Percentiles rank a stretch among this genome's conserved stretches.
Evolutionary conservation across 2,888 invertebrate genomes (phyloP).

Genomic region (Tethea ocularis): DNA sequence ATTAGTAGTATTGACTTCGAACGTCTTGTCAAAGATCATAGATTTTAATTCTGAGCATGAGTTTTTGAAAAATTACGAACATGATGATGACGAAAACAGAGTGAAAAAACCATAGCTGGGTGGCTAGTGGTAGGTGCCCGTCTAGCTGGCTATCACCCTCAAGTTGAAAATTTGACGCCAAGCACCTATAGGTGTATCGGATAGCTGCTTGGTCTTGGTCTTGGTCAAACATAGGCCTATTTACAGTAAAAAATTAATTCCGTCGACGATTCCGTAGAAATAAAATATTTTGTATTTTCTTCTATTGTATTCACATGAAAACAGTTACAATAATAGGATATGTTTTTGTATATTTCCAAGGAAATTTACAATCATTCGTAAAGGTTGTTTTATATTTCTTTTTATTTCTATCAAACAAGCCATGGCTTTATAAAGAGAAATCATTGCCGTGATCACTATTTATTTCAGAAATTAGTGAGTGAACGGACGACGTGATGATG

Average conservation of each 20-base stretch:
- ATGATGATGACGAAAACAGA: no score
- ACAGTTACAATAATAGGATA: neutral
- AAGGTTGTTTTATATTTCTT: neutral
- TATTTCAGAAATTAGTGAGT: neutral
- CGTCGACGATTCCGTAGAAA: neutral
- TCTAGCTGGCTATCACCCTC: no score
- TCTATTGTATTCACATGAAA: neutral
- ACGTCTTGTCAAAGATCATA: no score
- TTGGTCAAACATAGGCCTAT: neutral
- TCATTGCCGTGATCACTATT: neutral
- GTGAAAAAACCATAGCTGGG: no score
- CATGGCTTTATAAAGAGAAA: neutral
- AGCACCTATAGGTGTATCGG: no score
- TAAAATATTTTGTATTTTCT: neutral
- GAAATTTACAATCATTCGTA: neutral
- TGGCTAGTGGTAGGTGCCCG: no score
- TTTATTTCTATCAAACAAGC: neutral
- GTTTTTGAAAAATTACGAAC: no score
- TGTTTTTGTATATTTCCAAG: neutral
- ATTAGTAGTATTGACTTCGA: no score
- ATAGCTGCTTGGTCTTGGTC: no score
- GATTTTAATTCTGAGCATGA: no score
- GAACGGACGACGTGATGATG: conserved; percentile 4
- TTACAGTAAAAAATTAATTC: neutral
- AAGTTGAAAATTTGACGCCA: no score